These are phyloP conservation scores for Pterocles burchelli DNA, from an alignment of 2,113 vertebrate genomes.

Conservation along the genomic window DNA sequence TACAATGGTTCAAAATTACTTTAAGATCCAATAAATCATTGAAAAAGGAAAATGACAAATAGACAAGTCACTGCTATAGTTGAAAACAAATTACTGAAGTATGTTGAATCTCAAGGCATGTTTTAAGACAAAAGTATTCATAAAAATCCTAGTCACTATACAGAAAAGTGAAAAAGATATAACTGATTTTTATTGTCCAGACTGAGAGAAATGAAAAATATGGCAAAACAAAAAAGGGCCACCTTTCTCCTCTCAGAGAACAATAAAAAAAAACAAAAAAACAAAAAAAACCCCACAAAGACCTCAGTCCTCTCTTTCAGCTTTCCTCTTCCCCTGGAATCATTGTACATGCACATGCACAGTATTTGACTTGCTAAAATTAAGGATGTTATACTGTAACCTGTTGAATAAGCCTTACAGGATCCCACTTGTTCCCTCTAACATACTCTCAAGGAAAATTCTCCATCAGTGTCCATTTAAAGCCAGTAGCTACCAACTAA, in stretches of 20 bases:
- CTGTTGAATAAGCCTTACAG: not conserved
- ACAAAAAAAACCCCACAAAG: not conserved
- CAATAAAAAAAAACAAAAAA: not conserved
- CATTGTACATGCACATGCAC: not conserved
- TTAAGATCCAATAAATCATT: not conserved
- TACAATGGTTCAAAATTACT: not conserved
- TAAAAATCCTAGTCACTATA: not conserved
- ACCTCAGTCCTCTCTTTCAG: not conserved
- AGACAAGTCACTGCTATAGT: not conserved
- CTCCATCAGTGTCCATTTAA: not conserved
- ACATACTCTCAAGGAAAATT: not conserved
- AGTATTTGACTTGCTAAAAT: not conserved
- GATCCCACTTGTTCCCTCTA: not conserved
- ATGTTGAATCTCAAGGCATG: rapidly evolving
- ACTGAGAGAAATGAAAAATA: not conserved
- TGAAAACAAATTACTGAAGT: not conserved
- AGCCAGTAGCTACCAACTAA: not conserved
- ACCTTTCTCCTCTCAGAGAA: not conserved
- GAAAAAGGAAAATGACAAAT: not conserved
- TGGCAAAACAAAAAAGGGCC: not conserved
- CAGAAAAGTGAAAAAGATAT: not conserved
- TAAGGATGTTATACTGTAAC: not conserved
- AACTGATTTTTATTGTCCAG: not conserved
- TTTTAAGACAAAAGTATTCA: not conserved
- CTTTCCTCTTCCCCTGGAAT: not conserved